Percentiles rank a stretch among this genome's conserved stretches.
phyloP scores from a whole-genome alignment of 2,113 vertebrate species.

The Pedetes capensis region DNA sequence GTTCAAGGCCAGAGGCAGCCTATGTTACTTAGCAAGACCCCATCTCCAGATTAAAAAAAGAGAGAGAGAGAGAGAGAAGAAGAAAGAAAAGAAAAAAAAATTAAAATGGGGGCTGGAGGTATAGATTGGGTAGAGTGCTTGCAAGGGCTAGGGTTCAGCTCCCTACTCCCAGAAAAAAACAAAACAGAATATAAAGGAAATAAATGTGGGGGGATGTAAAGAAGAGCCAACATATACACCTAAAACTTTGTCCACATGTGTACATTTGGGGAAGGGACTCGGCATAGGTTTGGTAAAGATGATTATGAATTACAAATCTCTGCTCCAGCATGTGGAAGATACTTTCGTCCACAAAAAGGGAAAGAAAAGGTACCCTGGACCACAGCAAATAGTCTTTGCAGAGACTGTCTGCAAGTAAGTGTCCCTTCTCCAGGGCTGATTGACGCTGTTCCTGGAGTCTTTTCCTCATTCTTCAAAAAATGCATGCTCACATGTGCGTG shows the following conservation, averaged over 20 bases:
- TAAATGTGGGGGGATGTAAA: not conserved
- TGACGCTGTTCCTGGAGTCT: not conserved
- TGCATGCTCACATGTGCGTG: not conserved
- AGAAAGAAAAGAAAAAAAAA: too few species aligned
- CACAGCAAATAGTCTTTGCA: not conserved
- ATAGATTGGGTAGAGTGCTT: too few species aligned
- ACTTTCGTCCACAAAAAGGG: not conserved
- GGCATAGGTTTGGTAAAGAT: not conserved
- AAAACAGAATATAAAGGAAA: not conserved
- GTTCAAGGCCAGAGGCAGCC: not conserved
- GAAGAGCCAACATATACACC: not conserved
- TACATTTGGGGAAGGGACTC: not conserved
- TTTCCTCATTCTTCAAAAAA: not conserved
- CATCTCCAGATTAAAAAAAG: too few species aligned
- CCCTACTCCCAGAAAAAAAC: too few species aligned
- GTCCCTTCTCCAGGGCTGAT: not conserved
- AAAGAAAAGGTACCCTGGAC: not conserved
- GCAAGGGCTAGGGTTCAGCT: too few species aligned
- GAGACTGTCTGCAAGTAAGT: not conserved
- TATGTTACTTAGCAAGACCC: too few species aligned
- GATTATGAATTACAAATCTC: not conserved
- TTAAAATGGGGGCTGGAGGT: too few species aligned
- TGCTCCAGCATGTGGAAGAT: not conserved
- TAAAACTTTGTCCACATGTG: not conserved
- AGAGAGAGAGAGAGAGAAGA: too few species aligned